phyloP scores from a whole-genome alignment of 2,113 vertebrate species.

The Brachyistius frenatus region DNA sequence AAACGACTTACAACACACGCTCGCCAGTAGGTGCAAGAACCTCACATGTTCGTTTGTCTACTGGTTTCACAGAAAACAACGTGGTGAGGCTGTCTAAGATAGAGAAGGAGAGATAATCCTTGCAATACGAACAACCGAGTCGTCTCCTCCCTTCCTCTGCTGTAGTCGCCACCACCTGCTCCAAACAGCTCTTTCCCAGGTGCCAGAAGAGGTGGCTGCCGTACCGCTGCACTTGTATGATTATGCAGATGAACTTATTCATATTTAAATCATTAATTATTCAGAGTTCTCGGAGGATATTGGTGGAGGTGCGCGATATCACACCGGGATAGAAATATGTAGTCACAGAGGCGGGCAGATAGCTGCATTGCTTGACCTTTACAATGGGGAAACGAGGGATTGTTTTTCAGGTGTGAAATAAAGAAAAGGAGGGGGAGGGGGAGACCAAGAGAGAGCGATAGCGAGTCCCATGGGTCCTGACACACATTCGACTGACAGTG shows the following conservation, averaged over 20 bases:
- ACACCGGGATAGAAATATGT: conserved; percentile 52
- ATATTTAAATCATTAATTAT: conserved; percentile 79
- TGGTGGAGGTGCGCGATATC: conserved; percentile 25
- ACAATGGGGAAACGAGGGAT: conserved; percentile 44
- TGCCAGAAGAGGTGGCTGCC: conserved; percentile 54
- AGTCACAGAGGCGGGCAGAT: conserved; percentile 31
- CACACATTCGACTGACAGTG: conserved; percentile 75
- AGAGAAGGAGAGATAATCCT: conserved; percentile 36
- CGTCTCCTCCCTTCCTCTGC: conserved; percentile 21
- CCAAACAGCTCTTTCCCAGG: conserved; percentile 50
- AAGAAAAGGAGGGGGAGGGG: background rate
- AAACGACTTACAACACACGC: background rate
- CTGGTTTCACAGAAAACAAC: conserved; percentile 6
- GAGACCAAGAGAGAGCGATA: background rate
- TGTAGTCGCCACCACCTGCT: conserved; percentile 63
- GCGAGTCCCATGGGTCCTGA: conserved; percentile 60
- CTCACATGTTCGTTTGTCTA: background rate
- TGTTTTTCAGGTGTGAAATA: conserved; percentile 58
- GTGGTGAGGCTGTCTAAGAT: background rate
- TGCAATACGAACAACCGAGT: conserved; percentile 47
- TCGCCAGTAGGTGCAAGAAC: background rate
- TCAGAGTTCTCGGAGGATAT: conserved; percentile 50
- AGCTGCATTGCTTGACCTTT: conserved; percentile 77
- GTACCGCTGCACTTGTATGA: conserved; percentile 46
- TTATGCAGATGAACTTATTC: conserved; percentile 72